A percentile compares a stretch with the other conserved stretches of the same genome.
These are phyloP conservation scores for Drosophila koepferae DNA, from an alignment of 2,888 invertebrate species.

Conservation along the genomic window DNA sequence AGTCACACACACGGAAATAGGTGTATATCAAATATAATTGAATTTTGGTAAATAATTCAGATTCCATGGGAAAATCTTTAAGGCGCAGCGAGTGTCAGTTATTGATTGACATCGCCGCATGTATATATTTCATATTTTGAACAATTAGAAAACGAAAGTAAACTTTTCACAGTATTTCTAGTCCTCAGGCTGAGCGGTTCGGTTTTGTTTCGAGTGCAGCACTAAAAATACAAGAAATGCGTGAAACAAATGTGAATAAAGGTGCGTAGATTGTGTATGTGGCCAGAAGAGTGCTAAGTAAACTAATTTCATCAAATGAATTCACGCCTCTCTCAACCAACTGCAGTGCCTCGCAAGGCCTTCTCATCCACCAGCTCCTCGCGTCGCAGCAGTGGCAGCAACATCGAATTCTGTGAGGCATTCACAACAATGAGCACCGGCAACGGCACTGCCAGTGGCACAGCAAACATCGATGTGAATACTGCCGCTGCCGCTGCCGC, in stretches of 20 bases:
- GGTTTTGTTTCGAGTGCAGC: constrained; percentile 5
- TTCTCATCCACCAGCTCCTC: constrained; percentile 68
- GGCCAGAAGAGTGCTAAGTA: background rate
- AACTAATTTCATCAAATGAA: constrained; percentile 8
- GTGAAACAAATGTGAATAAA: constrained; percentile 39
- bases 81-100: constrained; percentile 68
- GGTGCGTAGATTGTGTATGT: constrained; percentile 33
- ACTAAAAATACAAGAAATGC: constrained; percentile 38
- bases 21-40: constrained; percentile 52
- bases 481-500: background rate
- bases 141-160: constrained; percentile 28
- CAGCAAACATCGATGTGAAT: constrained; percentile 7
- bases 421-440: constrained; percentile 43
- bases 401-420: constrained; percentile 40
- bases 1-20: constrained; percentile 4
- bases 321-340: background rate
- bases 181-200: constrained; percentile 45
- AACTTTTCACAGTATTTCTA: constrained; percentile 53
- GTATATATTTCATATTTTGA: constrained; percentile 28
- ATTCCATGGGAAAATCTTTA: constrained; percentile 79
- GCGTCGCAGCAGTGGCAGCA: constrained; percentile 54
- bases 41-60: constrained; percentile 69
- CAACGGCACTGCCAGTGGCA: constrained; percentile 10
- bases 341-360: constrained; percentile 61
- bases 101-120: constrained; percentile 71